Evolutionary conservation across 2,888 invertebrate species (phyloP).

Genomic region (Amiota communis): DNA sequence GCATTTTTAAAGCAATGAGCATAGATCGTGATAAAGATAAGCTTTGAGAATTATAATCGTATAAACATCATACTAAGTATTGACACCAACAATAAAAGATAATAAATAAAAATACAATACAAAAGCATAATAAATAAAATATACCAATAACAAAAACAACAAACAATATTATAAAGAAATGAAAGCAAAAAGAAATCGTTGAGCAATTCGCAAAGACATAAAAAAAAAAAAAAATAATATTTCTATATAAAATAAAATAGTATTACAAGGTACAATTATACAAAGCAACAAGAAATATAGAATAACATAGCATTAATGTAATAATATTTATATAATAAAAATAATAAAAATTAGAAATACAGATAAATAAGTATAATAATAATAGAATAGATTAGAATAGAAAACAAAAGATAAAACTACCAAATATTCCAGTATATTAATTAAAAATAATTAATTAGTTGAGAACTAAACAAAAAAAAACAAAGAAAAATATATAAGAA

Average conservation of each 20-base stretch:
- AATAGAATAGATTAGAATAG: background rate
- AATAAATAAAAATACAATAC: constrained; percentile 25
- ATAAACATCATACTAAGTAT: constrained; percentile 30
- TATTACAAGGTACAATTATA: constrained; percentile 49
- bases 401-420: constrained; percentile 33
- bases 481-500: constrained; percentile 27
- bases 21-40: constrained; percentile 73
- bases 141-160: background rate
- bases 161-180: constrained; percentile 22
- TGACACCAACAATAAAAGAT: background rate
- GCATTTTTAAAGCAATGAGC: constrained; percentile 73
- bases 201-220: constrained; percentile 1
- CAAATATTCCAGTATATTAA: constrained; percentile 37
- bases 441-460: constrained; percentile 23
- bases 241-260: constrained; percentile 43
- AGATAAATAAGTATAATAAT: no score
- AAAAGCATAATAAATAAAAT: constrained; percentile 29
- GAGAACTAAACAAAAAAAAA: constrained; percentile 12
- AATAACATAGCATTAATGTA: constrained; percentile 27
- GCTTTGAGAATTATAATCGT: constrained; percentile 71
- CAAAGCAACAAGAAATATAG: background rate
- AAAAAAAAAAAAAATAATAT: constrained; percentile 1
- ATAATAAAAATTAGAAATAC: constrained; percentile 30
- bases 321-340: constrained; percentile 33
- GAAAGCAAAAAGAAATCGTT: background rate